phyloP scores from a whole-genome alignment of 2,113 vertebrate species.

The Bothrops jararaca region DNA sequence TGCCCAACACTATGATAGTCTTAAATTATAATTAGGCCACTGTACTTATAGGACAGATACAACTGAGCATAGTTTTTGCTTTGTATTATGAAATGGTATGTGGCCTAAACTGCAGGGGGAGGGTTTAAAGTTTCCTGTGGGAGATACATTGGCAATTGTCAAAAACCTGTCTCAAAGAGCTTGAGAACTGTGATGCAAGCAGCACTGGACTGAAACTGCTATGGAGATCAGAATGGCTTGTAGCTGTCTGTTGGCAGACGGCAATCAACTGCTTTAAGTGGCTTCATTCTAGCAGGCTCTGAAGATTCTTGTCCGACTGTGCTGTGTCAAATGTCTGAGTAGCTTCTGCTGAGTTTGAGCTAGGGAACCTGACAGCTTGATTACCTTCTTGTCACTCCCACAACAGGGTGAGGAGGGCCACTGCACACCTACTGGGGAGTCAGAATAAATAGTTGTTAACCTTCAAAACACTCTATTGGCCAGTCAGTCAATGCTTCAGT shows the following conservation, averaged over 20 bases:
- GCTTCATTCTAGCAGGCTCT: not conserved
- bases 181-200: not conserved
- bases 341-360: not conserved
- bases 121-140: not conserved
- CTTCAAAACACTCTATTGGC: not conserved
- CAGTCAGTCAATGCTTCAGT: not conserved
- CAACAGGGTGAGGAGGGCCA: not conserved
- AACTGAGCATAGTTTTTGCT: not conserved
- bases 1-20: not conserved
- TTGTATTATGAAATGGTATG: not conserved
- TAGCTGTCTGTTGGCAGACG: not conserved
- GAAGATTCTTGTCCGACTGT: not conserved
- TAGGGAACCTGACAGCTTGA: not conserved
- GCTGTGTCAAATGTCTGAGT: not conserved
- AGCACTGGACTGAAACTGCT: not conserved
- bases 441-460: not conserved
- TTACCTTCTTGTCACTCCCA: not conserved
- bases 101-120: not conserved
- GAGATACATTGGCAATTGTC: not conserved
- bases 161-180: not conserved
- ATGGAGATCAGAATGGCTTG: not conserved
- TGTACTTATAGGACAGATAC: not conserved
- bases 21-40: not conserved
- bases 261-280: not conserved
- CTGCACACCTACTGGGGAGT: not conserved